Evolutionary conservation across 1,140 invertebrate genomes (phyloP).

Genomic region (Oscheius sp.): DNA sequence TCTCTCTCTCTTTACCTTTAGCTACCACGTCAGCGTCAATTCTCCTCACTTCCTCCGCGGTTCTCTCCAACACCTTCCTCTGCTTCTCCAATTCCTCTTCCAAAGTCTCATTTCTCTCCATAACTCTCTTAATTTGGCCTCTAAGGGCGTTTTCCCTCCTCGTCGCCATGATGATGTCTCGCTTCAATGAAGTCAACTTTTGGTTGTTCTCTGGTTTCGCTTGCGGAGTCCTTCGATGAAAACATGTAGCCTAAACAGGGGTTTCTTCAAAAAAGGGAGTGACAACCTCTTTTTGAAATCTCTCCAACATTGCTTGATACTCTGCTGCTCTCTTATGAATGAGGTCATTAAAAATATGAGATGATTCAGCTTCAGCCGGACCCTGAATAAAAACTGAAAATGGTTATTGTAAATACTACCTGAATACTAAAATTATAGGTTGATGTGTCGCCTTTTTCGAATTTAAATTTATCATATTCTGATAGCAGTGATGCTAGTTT

Average conservation of each 20-base stretch:
- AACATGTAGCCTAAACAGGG: neutral
- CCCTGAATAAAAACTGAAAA: no score
- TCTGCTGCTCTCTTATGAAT: neutral
- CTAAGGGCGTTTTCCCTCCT: neutral
- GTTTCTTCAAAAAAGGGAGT: neutral
- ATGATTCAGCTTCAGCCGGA: no score
- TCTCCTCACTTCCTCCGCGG: neutral
- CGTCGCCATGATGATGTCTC: neutral
- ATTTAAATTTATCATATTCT: neutral
- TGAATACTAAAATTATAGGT: neutral
- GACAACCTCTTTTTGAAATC: neutral
- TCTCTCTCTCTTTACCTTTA: neutral
- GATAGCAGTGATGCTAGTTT: neutral
- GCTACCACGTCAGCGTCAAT: neutral
- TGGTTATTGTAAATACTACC: neutral
- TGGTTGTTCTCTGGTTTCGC: neutral
- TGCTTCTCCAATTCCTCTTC: neutral
- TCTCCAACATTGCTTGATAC: neutral
- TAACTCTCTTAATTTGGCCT: neutral
- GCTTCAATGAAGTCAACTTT: neutral
- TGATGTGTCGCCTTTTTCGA: neutral
- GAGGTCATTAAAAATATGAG: no score
- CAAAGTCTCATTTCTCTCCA: neutral
- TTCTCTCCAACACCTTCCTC: neutral
- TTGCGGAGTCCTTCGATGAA: neutral